Evolutionary conservation across 2,113 vertebrate species (phyloP), one percentile per base, ranked within the genome.

Genomic region (Heterotis niloticus): DNA sequence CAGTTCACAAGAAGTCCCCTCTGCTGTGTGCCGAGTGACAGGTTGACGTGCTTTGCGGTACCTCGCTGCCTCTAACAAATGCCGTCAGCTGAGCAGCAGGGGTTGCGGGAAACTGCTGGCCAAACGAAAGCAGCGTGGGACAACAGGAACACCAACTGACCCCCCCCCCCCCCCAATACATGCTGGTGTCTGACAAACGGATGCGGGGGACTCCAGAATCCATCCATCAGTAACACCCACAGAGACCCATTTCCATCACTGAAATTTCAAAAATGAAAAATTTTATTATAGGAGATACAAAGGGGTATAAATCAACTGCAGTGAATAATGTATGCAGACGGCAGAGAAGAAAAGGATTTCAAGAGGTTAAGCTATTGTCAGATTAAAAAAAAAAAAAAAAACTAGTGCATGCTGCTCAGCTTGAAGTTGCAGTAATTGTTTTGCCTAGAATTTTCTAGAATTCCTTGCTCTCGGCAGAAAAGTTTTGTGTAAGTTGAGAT

Each of bases 11-110:
- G 76, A 67, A 66, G 59, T 52, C 0, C 76, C 66, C 57, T 64
- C 77, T 56, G 82, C 74, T 75, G 74, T 79, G 81, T 88, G 87
- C 83, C 84, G 86, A 78, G 82, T 89, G 84, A 89, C 89, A 90
- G 88, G 86, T 91, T 89, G 85, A 90, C 85, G 88, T 86, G 83
- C 86, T 85, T 87, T 69, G 83, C 79, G 81, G 83, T 86, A 85
- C 87, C 83, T 82, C 81, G 81, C 77, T 86, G 83, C 78, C 57
- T 80, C 80, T 87, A 88, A 91, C 85, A 84, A 85, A 85, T 79
- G 85, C 84, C 68, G 81, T 88, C 90, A 80, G 85, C 84, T 82
- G 88, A 89, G 85, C 84, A 86, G 86, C 82, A 87, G 82, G 82
- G 81, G 82, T 73, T 57, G 34, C 60, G 76, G 79, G 76, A 77